Evolutionary conservation across 2,113 vertebrate genomes (phyloP).

Genomic region (Dicaeum eximium): DNA sequence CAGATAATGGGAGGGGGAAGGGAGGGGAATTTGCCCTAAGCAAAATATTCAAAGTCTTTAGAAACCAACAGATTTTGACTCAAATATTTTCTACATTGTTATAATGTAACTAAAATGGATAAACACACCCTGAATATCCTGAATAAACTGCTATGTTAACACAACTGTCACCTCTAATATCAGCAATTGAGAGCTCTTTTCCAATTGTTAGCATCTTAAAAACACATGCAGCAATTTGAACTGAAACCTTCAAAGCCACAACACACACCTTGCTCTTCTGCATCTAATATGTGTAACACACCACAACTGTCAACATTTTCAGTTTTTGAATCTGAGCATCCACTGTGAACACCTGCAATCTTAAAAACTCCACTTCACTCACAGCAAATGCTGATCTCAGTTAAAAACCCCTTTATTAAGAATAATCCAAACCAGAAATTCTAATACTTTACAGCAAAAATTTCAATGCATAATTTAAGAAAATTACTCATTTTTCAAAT

Average conservation of each 20-base stretch:
- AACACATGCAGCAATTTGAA: neutral
- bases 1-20: neutral
- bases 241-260: neutral
- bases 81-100: neutral
- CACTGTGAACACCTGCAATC: neutral
- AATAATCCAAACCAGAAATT: neutral
- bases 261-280: neutral
- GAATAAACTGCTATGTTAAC: neutral
- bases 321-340: neutral
- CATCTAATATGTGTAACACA: neutral
- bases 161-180: neutral
- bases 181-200: neutral
- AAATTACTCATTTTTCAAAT: neutral
- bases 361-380: neutral
- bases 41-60: neutral
- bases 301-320: neutral
- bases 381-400: neutral
- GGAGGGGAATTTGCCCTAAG: neutral
- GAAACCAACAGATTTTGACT: neutral
- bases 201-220: neutral
- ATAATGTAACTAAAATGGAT: neutral
- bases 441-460: neutral
- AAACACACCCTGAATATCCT: neutral
- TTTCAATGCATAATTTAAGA: conserved; percentile 24
- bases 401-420: conserved; percentile 36